Evolutionary conservation across 1,140 invertebrate genomes (phyloP), one percentile per base, ranked within the genome.

Genomic region (Dendrolimus punctatus): DNA sequence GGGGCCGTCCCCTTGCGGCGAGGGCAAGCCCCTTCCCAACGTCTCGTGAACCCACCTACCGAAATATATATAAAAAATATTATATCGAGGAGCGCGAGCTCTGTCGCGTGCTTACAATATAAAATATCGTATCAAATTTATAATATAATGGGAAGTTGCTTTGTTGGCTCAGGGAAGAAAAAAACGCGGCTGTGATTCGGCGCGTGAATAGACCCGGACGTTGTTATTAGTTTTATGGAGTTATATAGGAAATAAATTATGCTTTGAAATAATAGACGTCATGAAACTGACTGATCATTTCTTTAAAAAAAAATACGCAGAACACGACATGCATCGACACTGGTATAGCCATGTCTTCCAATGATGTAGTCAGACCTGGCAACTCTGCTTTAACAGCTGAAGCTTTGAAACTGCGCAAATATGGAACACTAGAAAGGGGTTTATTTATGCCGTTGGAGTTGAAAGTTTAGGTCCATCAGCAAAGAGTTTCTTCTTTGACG

Each of bases 51-150:
- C 51, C 59, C 52, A 57, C 58, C 42, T 37, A 48, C 57, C 55
- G 58, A 62, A 61, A 53, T 66, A 65, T 53, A 66, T 64, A 74
- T 71, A 71, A 80, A 79, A 75, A 61, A 70, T 47, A 47, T 36
- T 10, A 64, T 40, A 66, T 59, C 23, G 23, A 23, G 66, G 64
- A 51, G 51, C 52, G 55, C 60, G 46, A 47, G 68, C 64, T 67
- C 49, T 49, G 66, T 68, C 79, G 81, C 76, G 78, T 82, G 76
- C 73, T 68, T 63, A 75, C 73, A 73, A 79, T 74, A 77, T 78
- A 71, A 78, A 81, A 77, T 76, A 74, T 74, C 71, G 73, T 73
- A 84, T 84, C 73, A 81, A 80, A 76, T 78, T 76, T 80, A 76
- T 84, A 23, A 76, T 80, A 64, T 51, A 73, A 70, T 64, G 65